Evolutionary conservation across 2,797 vertebrate species (phyloP).

Genomic region (Coccyzus lansbergi): DNA sequence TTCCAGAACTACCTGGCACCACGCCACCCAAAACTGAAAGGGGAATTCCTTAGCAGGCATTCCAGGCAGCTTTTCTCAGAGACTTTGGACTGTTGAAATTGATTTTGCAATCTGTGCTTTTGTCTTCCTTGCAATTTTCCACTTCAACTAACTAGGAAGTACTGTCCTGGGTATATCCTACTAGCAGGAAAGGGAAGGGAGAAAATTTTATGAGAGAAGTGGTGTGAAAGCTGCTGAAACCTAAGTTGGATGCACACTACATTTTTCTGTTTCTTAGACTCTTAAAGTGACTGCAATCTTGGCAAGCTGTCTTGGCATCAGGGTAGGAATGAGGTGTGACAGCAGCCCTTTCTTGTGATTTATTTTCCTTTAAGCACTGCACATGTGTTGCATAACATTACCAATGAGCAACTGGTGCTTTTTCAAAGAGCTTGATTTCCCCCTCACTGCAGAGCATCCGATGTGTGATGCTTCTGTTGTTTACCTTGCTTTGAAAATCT

Average conservation of each 20-base stretch:
- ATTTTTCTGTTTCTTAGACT: not conserved
- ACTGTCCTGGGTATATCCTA: not conserved
- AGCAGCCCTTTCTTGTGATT: not conserved
- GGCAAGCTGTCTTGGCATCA: not conserved
- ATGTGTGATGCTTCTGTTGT: not conserved
- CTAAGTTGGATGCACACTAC: not conserved
- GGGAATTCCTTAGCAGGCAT: slow-evolving; percentile 60
- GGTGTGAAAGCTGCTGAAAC: not conserved
- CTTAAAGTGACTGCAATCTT: not conserved
- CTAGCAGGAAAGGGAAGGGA: not conserved
- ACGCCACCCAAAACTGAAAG: slow-evolving; percentile 48
- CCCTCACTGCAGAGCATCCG: not conserved
- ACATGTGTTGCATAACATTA: not conserved
- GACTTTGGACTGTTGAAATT: not conserved
- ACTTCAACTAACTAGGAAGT: not conserved
- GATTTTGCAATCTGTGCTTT: slow-evolving; percentile 14
- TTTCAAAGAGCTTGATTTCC: not conserved
- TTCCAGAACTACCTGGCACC: slow-evolving; percentile 31
- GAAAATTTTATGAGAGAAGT: not conserved
- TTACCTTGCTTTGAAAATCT: not conserved
- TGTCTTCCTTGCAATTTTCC: not conserved
- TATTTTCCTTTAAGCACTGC: slow-evolving; percentile 1
- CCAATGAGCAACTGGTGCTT: not conserved
- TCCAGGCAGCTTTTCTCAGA: slow-evolving; percentile 33
- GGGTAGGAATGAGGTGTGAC: not conserved